Base-by-base conservation (phyloP, 35 echinoderm and acorn worm genomes). In the Amphiura filiformis region DNA sequence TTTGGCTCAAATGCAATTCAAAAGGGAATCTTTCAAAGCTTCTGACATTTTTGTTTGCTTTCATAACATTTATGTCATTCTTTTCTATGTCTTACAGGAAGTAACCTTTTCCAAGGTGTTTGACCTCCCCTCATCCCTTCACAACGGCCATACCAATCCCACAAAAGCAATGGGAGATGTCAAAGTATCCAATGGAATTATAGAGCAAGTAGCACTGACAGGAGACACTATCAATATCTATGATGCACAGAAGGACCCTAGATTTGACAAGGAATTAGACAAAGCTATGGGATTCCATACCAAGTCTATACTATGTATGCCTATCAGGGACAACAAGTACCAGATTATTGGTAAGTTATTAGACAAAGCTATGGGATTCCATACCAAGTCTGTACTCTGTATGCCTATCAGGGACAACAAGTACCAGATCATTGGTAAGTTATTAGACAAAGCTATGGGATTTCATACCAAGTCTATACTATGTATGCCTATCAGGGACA, bases 351-450 rank as follows among this genome's bases (percentile, higher is more conserved):
- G 95, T 97, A 84, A 89, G 95, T 80, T n/a, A 49, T 84, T 90
- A 13, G 93, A 94, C 40, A 86, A 87, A 38, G 78, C 89, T 52
- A 81, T 86, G 31, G 87, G 92, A 79, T 98, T 98, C 47, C 89
- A 93, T 34, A 94, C 95, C 15, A 91, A 91, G 28, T 94, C 95
- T 26, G 91, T 98, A 61, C 89, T 98, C 13, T 98, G 95, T 56
- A 91, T 98, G 92, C 95, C 95, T 35, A 94, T 98, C 75, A 78
- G 95, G 52, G 92, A 98, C 87, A 98, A 98, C 80, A 98, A 92
- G 75, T 86, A 61, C 44, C 89, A 93, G 84, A 98, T 92, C 39
- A 97, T 97, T 23, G 95, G 95, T 97, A 84, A 89, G 95, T 80
- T n/a, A 49, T 84, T 90, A 13, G 93, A 94, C 40, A 86, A 87